phyloP scores from a whole-genome alignment of 2,113 vertebrate genomes.

The Salvator merianae region DNA sequence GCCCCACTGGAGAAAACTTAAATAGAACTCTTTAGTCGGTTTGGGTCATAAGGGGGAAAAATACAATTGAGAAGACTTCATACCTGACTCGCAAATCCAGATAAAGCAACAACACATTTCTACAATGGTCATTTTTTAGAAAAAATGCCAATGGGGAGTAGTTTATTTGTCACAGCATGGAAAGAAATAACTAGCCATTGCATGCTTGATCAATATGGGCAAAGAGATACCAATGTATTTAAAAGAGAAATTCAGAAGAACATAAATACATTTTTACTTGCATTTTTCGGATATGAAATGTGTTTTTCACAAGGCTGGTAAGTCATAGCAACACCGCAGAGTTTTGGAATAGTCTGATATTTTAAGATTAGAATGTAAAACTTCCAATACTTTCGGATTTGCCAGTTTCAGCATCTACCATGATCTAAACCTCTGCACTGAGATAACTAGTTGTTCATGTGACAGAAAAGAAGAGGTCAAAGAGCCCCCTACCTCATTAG shows the following conservation, averaged over 20 bases:
- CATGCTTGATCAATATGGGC: not conserved
- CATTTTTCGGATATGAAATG: no score
- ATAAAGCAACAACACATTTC: not conserved
- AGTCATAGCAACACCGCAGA: no score
- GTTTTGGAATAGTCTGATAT: not conserved
- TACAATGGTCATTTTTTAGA: not conserved
- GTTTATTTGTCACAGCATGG: not conserved
- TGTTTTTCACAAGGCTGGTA: no score
- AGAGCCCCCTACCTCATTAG: not conserved
- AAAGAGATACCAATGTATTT: not conserved
- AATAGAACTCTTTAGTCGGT: no score
- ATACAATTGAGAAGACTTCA: not conserved
- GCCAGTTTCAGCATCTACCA: no score
- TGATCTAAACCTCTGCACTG: not conserved
- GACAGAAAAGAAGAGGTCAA: not conserved
- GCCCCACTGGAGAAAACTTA: no score
- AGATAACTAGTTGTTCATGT: not conserved
- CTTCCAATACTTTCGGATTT: not conserved
- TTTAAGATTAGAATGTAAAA: not conserved
- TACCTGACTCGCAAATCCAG: not conserved
- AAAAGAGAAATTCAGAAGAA: not conserved
- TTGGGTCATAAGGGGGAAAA: fast-evolving
- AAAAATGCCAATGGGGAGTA: not conserved
- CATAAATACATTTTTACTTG: not conserved
- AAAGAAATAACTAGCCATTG: not conserved